These are phyloP conservation scores for Lasioglossum villosulum DNA, from an alignment of 2,888 invertebrate species.

Conservation along the genomic window DNA sequence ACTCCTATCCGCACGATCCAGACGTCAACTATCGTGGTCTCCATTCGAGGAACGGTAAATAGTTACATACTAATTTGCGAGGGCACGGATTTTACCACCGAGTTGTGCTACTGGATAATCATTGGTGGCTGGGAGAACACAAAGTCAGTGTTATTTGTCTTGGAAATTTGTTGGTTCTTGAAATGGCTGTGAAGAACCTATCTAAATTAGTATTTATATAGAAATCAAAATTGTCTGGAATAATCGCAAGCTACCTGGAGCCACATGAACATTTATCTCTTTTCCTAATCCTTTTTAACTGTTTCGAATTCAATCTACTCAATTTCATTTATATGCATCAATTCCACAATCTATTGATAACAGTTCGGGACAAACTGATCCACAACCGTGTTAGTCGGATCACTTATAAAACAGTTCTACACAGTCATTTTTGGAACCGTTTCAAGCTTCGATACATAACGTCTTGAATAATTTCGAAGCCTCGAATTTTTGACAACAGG, in stretches of 20 bases:
- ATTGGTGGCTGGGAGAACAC: constrained; percentile 74
- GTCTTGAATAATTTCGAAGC: not conserved
- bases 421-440: not conserved
- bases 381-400: not conserved
- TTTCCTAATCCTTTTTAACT: not conserved
- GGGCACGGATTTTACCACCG: not conserved
- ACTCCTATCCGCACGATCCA: not conserved
- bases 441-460: not conserved
- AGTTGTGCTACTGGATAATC: constrained; percentile 79
- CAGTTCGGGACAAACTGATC: not conserved
- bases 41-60: constrained; percentile 69
- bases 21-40: constrained; percentile 54
- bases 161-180: not conserved
- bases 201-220: not conserved
- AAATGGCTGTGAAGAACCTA: not conserved
- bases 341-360: too few relatives aligned
- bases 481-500: not conserved
- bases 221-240: not conserved
- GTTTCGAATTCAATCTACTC: not conserved
- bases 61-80: constrained; percentile 78
- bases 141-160: constrained; percentile 38
- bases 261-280: too few relatives aligned
- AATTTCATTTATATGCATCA: not conserved
- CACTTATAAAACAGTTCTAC: not conserved
- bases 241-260: too few relatives aligned